Conservation (phyloP, 1,140 invertebrate genomes). For the Bombus impatiens region DNA sequence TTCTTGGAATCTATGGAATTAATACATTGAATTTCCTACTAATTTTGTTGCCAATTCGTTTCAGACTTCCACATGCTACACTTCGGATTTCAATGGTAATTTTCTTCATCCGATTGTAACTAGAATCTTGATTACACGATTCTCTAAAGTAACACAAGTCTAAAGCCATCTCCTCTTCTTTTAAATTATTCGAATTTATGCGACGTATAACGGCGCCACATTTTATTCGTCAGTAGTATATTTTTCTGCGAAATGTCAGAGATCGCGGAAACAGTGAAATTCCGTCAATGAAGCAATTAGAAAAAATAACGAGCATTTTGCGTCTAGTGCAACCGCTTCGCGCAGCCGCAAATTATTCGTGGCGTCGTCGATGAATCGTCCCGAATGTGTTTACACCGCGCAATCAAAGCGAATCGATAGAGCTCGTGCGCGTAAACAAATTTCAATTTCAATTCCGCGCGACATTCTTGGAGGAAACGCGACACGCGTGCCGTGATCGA, state of each 20-base stretch:
- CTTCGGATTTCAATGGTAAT: too few relatives aligned
- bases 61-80: too few relatives aligned
- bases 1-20: too few relatives aligned
- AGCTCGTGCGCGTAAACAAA: conserved; percentile 40
- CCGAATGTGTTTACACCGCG: conserved; percentile 48
- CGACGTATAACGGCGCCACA: neutral
- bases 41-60: too few relatives aligned
- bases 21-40: too few relatives aligned
- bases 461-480: neutral
- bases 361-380: neutral
- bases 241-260: neutral
- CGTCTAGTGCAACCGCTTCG: neutral
- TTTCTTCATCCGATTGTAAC: too few relatives aligned
- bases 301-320: conserved; percentile 20
- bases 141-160: too few relatives aligned
- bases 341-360: conserved; percentile 46
- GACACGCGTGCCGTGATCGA: too few relatives aligned
- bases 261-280: neutral
- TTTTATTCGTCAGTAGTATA: neutral
- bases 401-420: conserved; percentile 54
- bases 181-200: neutral
- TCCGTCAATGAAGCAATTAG: too few relatives aligned
- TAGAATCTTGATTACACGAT: too few relatives aligned
- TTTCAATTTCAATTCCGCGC: conserved; percentile 17
- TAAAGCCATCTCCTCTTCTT: too few relatives aligned